phyloP scores from a whole-genome alignment of 2,113 vertebrate species.

The Sclerurus mexicanus region DNA sequence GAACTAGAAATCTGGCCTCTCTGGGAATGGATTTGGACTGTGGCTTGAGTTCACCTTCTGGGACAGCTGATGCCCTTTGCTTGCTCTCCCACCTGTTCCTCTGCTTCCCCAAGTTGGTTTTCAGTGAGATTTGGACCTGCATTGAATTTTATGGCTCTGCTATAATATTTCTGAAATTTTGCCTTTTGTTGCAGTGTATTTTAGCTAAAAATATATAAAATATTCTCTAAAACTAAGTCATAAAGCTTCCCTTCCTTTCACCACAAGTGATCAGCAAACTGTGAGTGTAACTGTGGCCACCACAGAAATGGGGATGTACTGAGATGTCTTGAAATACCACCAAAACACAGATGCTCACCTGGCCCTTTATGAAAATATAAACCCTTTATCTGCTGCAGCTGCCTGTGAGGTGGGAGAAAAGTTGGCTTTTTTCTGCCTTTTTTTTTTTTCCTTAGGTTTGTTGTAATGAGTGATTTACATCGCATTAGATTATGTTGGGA shows the following conservation, averaged over 20 bases:
- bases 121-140: not conserved
- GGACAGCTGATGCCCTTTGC: not conserved
- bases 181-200: not conserved
- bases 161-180: not conserved
- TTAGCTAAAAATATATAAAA: not conserved
- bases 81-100: conserved; percentile 36
- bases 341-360: conserved; percentile 53
- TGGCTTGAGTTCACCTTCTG: not conserved
- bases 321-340: conserved; percentile 57
- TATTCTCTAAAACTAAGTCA: not conserved
- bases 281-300: not conserved
- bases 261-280: not conserved
- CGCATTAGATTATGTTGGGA: conserved; percentile 69
- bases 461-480: conserved; percentile 70
- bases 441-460: conserved; percentile 49
- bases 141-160: conserved; percentile 28
- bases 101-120: not conserved
- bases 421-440: not conserved
- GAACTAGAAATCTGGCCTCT: conserved; percentile 29
- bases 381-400: conserved; percentile 73
- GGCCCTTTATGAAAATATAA: conserved; percentile 43
- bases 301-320: conserved; percentile 31
- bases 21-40: conserved; percentile 7
- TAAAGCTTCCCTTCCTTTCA: not conserved
- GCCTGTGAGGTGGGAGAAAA: conserved; percentile 56